phyloP scores from a whole-genome alignment of 1,140 invertebrate genomes.

The Zelostemma sp. region DNA sequence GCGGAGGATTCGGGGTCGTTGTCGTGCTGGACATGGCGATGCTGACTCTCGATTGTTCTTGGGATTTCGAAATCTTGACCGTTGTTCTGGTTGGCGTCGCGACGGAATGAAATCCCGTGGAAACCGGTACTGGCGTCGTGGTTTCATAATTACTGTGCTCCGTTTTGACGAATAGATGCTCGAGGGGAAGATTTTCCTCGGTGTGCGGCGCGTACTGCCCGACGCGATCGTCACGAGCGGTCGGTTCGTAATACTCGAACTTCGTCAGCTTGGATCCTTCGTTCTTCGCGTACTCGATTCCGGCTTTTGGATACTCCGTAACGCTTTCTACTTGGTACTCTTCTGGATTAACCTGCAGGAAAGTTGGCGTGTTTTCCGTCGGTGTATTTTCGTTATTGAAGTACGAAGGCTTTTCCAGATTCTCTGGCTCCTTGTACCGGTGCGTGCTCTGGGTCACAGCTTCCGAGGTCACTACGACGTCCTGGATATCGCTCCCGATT shows the following conservation, averaged over 20 bases:
- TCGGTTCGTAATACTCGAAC: conserved; percentile 50
- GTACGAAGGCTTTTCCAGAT: conserved; percentile 11
- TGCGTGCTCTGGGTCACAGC: background rate
- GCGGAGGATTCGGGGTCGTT: conserved; percentile 26
- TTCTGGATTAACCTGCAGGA: conserved; percentile 18
- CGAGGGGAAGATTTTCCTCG: conserved; percentile 46
- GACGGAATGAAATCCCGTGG: conserved; percentile 11
- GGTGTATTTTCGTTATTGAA: conserved; percentile 21
- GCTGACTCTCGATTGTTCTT: conserved; percentile 29
- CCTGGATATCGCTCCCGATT: conserved; percentile 14
- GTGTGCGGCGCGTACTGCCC: conserved; percentile 28
- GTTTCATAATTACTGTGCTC: conserved; percentile 51
- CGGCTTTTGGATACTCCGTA: conserved; percentile 17
- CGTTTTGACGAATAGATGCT: conserved; percentile 56
- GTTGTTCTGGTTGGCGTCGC: conserved; percentile 43
- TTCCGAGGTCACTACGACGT: conserved; percentile 16
- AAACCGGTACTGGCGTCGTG: conserved; percentile 20
- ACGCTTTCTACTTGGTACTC: conserved; percentile 27
- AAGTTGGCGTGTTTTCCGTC: conserved; percentile 29
- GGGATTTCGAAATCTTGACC: conserved; percentile 27
- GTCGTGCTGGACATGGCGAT: conserved; percentile 23
- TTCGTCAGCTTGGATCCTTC: conserved; percentile 32
- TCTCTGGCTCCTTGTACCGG: conserved; percentile 21
- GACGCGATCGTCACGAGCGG: conserved; percentile 25
- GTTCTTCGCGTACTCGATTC: conserved; percentile 25